Evolutionary conservation across 1,140 invertebrate genomes (phyloP), one percentile per base, ranked within the genome.

Genomic region (Drosophila pectinifera): DNA sequence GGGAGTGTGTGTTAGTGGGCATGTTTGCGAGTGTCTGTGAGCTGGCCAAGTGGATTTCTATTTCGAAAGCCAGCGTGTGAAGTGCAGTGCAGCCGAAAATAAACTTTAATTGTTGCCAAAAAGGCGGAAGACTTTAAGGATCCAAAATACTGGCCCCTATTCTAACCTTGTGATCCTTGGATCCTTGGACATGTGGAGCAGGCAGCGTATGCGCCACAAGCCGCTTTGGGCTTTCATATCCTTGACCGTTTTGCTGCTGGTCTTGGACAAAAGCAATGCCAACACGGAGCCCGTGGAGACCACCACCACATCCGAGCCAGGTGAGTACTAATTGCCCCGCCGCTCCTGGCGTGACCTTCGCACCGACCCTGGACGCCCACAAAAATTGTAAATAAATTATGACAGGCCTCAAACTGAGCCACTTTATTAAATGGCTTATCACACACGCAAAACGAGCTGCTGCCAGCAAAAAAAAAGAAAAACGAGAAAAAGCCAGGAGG

Each of bases 221-320:
- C 90, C 90, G 43, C 83, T 91, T 28, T 91, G 85, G 77, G 77
- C 85, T 4, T 59, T 91, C 39, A 78, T 91, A 78, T 78, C 83
- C 82, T 73, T 91, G 74, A 81, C 83, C 68, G 67, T 91, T 54
- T 82, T 90, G 61, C 70, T 88, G 64, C 69, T 90, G 51, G 78
- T 81, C 65, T 67, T 91, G 74, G 90, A 91, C 68, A 90, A 88
- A 58, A 90, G 90, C 45, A 77, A 82, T 58, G 82, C 83, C 65
- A 91, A 80, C 58, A 84, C 85, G 39, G 85, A 91, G 64, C 76
- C 80, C 22, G 78, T 76, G 1, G 80, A 86, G 62, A 64, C 80
- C 39, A 91, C 82, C 41, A 91, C 90, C 45, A 91, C 90, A 34
- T 70, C 80, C 43, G 90, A 91, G 78, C 90, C 90, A 82, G 90